These are phyloP conservation scores for Eupleurogrammus muticus DNA, from an alignment of 2,797 vertebrate genomes.

Conservation along the genomic window DNA sequence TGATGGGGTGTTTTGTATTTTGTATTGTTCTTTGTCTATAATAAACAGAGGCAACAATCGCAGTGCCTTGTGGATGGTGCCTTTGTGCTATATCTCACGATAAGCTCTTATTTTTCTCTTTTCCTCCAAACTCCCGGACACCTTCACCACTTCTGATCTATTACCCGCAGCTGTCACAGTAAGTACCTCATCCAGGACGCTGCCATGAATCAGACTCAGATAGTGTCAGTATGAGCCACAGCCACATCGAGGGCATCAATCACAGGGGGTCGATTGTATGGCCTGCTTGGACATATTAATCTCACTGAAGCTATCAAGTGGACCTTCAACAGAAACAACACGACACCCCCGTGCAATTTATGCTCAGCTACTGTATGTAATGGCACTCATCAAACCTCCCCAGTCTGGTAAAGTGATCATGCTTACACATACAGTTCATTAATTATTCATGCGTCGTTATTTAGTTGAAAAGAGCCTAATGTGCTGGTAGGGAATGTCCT, in stretches of 20 bases:
- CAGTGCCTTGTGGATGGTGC: slow-evolving; percentile 5
- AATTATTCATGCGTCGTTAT: slow-evolving; percentile 12
- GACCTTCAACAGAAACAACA: slow-evolving; percentile 37
- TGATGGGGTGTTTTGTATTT: slow-evolving; percentile 76
- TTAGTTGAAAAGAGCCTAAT: slow-evolving; percentile 22
- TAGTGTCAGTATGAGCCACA: slow-evolving; percentile 41
- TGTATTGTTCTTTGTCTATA: slow-evolving; percentile 74
- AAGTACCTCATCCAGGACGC: slow-evolving; percentile 15
- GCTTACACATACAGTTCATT: slow-evolving; percentile 19
- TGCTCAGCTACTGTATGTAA: slow-evolving; percentile 5
- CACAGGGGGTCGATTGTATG: slow-evolving; percentile 40
- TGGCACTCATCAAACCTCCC: slow-evolving; percentile 28
- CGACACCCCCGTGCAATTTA: slow-evolving; percentile 13
- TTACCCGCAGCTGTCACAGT: slow-evolving; percentile 27
- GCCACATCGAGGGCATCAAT: slow-evolving; percentile 46
- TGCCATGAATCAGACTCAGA: slow-evolving; percentile 57
- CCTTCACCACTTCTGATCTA: slow-evolving; percentile 27
- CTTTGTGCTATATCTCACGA: slow-evolving; percentile 20
- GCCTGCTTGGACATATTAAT: slow-evolving; percentile 36
- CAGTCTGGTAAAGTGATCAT: slow-evolving; percentile 22
- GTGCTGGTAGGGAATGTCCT: slow-evolving; percentile 22
- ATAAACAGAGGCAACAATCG: slow-evolving; percentile 65
- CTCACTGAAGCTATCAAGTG: slow-evolving; percentile 36
- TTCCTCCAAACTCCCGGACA: neutral
- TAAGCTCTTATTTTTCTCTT: slow-evolving; percentile 5